phyloP scores from a whole-genome alignment of 1,140 invertebrate species.

The Drosophila lini region DNA sequence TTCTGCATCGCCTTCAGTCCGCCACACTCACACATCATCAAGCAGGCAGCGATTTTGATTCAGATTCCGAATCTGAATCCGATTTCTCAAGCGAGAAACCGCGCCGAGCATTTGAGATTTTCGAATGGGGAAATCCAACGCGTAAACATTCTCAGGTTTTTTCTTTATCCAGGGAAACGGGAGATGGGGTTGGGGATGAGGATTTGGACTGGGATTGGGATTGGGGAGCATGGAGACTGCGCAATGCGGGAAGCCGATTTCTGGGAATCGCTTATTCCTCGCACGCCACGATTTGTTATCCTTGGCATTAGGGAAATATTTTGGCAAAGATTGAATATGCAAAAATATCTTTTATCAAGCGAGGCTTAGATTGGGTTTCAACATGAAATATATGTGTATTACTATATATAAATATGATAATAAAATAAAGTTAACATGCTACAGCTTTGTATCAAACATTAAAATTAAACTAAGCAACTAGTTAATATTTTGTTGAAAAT shows the following conservation, averaged over 20 bases:
- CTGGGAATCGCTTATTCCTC: constrained; percentile 33
- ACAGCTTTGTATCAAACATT: neutral
- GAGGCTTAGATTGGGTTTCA: neutral
- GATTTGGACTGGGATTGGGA: neutral
- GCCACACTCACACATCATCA: constrained; percentile 56
- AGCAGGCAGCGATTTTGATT: constrained; percentile 28
- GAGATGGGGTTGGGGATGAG: neutral
- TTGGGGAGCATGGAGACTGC: constrained; percentile 32
- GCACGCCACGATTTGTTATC: constrained; percentile 49
- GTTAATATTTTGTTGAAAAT: no score
- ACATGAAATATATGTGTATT: neutral
- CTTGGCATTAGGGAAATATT: constrained; percentile 40
- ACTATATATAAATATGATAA: neutral
- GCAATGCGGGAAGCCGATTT: constrained; percentile 24
- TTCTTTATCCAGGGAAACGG: constrained; percentile 1
- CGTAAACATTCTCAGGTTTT: constrained; percentile 44
- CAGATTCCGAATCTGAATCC: constrained; percentile 5
- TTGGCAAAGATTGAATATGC: constrained; percentile 36
- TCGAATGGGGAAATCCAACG: constrained; percentile 24
- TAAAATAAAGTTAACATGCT: neutral
- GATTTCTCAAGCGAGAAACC: constrained; percentile 53
- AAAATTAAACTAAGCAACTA: neutral
- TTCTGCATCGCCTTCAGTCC: constrained; percentile 23
- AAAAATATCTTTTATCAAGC: constrained; percentile 13
- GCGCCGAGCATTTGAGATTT: constrained; percentile 22